Evolutionary conservation across 1,140 invertebrate species (phyloP).

Genomic region (Linepithema humile): DNA sequence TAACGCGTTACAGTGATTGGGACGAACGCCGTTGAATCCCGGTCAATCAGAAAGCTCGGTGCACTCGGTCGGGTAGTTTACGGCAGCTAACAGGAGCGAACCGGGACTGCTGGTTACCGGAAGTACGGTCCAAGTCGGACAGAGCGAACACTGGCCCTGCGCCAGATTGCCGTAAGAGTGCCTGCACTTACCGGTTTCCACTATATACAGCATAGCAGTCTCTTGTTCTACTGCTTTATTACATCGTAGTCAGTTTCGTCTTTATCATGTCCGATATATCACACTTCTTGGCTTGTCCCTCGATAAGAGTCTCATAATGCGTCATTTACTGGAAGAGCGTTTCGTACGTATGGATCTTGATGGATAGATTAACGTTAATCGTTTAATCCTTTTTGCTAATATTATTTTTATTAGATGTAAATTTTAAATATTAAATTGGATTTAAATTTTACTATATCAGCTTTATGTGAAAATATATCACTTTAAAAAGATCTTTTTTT

Average conservation of each 20-base stretch:
- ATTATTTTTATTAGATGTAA: background rate
- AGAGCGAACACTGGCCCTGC: conserved; percentile 73
- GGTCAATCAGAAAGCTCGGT: conserved; percentile 72
- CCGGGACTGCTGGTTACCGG: conserved; percentile 61
- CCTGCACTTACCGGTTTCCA: conserved; percentile 81
- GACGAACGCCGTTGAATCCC: conserved; percentile 55
- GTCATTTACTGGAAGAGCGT: background rate
- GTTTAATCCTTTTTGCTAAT: background rate
- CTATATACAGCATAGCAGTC: conserved; percentile 74
- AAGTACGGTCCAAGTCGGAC: conserved; percentile 70
- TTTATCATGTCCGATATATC: conserved; percentile 48
- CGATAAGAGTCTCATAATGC: background rate
- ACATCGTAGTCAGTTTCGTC: conserved; percentile 56
- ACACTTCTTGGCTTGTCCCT: conserved; percentile 11
- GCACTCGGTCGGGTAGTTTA: conserved; percentile 71
- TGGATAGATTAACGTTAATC: background rate
- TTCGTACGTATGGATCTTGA: background rate
- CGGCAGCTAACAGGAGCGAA: conserved; percentile 55
- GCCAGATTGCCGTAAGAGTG: conserved; percentile 79
- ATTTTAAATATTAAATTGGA: background rate
- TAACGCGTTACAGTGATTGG: conserved; percentile 44
- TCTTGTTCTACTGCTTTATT: conserved; percentile 75
- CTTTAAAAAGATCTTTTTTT: background rate
- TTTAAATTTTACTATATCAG: background rate
- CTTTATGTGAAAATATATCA: background rate